Evolutionary conservation across 2,888 invertebrate species (phyloP).

Genomic region (Dioctria linearis): DNA sequence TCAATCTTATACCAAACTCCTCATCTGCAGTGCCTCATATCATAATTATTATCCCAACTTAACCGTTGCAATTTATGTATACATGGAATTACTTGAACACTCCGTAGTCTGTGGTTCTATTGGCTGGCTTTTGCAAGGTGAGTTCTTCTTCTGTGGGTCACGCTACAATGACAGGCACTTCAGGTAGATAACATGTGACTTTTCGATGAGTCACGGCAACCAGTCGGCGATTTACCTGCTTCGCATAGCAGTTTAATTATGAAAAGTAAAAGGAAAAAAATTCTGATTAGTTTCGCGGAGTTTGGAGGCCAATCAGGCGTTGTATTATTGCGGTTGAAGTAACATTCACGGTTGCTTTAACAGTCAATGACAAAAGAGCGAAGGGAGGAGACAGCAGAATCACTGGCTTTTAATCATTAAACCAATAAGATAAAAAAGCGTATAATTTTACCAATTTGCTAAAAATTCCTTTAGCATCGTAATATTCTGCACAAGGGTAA

Average conservation of each 20-base stretch:
- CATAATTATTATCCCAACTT: slow-evolving; percentile 7
- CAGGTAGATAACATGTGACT: neutral
- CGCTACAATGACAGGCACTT: neutral
- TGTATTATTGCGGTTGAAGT: slow-evolving; percentile 27
- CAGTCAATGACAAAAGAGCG: neutral
- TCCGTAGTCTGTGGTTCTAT: neutral
- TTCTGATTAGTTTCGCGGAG: slow-evolving; percentile 22
- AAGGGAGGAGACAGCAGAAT: no score
- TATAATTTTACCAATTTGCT: no score
- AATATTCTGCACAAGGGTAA: no score
- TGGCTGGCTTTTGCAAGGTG: neutral
- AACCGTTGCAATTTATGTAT: slow-evolving; percentile 4
- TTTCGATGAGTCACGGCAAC: slow-evolving; percentile 35
- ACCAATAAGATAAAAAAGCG: no score
- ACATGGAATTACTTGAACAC: neutral
- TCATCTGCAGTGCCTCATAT: slow-evolving; percentile 17
- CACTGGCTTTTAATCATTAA: no score
- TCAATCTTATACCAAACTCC: neutral
- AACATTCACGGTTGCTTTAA: slow-evolving; percentile 38
- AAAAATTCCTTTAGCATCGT: no score
- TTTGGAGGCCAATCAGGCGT: slow-evolving; percentile 18
- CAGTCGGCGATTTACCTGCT: slow-evolving; percentile 43
- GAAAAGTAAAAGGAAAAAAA: slow-evolving; percentile 34
- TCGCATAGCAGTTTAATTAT: slow-evolving; percentile 43
- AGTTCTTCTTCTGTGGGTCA: slow-evolving; percentile 30